Base-by-base conservation (phyloP, 2,113 vertebrate genomes). In the Pyxicephalus adspersus region DNA sequence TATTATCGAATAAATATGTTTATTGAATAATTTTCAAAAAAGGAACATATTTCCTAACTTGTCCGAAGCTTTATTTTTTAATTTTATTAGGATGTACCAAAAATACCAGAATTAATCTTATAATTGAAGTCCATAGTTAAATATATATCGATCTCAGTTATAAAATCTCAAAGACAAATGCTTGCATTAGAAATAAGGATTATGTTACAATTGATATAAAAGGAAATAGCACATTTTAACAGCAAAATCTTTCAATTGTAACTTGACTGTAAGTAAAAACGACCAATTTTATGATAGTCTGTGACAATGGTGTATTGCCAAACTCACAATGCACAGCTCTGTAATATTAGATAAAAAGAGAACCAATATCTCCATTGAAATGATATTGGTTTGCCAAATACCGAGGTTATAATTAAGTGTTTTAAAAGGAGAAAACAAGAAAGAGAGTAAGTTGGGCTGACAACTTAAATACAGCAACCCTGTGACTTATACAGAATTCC, bases 61-160 rank as follows among this genome's bases (percentile, higher is more conserved):
- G 51, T 77, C 61, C 64, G n/a, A 22, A 28, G 8, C 23, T 23
- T 66, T 34, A 77, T 77, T 55, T 28, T 23, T 23, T 55, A 52
- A 77, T 64, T 26, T 65, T 25, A 66, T 54, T 77, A 77, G 28
- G 61, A 57, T 54, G 51, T 66, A 38, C 23, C 61, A 57, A 55
- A 77, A 57, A 66, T 25, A 25, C 28, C 34, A 66, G 51, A 66
- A 77, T 77, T 26, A 29, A 65, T 77, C 61, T 54, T 25, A 19
- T 77, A 64, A 77, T 77, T 76, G 34, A 65, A 77, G 75, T n/a
- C 0, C 26, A 25, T 31, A 18, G 63, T 65, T 52, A 18, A 65
- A 77, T 29, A 65, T 77, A 55, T 34, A 77, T 77, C 17, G 28
- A 77, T 25, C n/a, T 19, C 5, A n/a, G 5, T 66, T 31, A 34